These are phyloP conservation scores for Drosophila oshimai DNA, from an alignment of 1,140 invertebrate genomes.

Conservation along the genomic window DNA sequence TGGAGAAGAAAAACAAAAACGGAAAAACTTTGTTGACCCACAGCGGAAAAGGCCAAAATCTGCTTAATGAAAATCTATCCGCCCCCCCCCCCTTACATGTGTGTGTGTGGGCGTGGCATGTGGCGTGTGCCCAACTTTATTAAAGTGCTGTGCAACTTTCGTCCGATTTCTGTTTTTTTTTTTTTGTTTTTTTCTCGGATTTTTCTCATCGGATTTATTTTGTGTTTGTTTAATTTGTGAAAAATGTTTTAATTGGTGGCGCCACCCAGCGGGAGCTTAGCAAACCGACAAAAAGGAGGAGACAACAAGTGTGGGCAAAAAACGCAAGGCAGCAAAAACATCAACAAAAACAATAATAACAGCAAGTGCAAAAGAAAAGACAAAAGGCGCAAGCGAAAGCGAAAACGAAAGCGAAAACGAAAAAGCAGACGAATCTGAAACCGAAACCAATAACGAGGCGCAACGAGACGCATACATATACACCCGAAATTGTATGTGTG, in stretches of 20 bases:
- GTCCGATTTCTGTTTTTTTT: neutral
- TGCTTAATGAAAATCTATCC: conserved; percentile 26
- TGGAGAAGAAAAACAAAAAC: conserved; percentile 26
- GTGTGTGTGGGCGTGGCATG: conserved; percentile 1
- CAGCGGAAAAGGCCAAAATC: conserved; percentile 45
- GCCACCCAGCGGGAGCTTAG: conserved; percentile 69
- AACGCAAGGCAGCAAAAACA: conserved; percentile 25
- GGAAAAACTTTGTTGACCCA: conserved; percentile 38
- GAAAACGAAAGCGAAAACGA: conserved; percentile 30
- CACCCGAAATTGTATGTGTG: neutral
- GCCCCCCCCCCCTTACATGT: neutral
- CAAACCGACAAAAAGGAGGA: conserved; percentile 16
- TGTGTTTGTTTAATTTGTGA: conserved; percentile 44
- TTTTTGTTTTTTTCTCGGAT: neutral
- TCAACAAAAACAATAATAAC: conserved; percentile 11
- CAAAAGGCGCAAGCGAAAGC: conserved; percentile 34
- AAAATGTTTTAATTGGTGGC: conserved; percentile 46
- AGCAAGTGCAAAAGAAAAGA: conserved; percentile 4
- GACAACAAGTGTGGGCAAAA: neutral
- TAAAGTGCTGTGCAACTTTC: conserved; percentile 13
- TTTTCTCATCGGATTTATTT: conserved; percentile 16
- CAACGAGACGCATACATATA: conserved; percentile 46
- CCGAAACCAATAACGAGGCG: conserved; percentile 50
- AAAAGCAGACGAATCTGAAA: conserved; percentile 34
- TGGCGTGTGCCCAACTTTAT: conserved; percentile 6